Base-by-base conservation (phyloP, 2,888 invertebrate genomes). In the Acronicta leporina region DNA sequence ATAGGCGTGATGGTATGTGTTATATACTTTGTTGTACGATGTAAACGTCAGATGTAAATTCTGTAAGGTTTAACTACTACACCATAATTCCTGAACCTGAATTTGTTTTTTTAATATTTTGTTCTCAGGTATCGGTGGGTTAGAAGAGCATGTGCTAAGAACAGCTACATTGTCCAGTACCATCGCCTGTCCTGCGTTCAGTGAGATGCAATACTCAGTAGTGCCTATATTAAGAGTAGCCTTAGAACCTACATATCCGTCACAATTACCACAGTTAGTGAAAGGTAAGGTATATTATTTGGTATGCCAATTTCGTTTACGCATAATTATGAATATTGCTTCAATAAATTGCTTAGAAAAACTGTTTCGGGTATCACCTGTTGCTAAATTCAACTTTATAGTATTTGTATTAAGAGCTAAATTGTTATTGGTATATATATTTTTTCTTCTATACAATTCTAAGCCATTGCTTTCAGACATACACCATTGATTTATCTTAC, bases 151-250 rank as follows among this genome's bases (percentile, higher is more conserved):
- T 79, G 96, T 99, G 0, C 88, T 99, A 0, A 98, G 99, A 90
- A 98, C 98, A 1, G 98, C 98, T 0, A 99, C 99, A 0, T 87
- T 99, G 16, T 97, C 98, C 48, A 97, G 95, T 64, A 97, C 96
- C 0, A 85, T 97, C 52, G 96, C 96, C 42, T 98, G 98, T 87
- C 98, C 98, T 0, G 96, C 99, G 0, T 98, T 99, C 83, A 96
- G 97, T 49, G 98, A 98, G 83, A 92, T 98, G 63, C 96, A 96
- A 43, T 95, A 96, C 7, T 95, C 96, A 58, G 96, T 97, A 0
- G 96, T 97, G 4, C 99, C 99, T 0, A 98, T 99, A 63, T 95
- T 99, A 2, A 95, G 98, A 65, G 99, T 99, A 1, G 99, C 99
- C 0, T 95, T 99, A 10, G 99, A 99, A 88, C 98, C 99, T 0